Conservation (phyloP, 2,113 vertebrate species). For the Ibidorhyncha struthersii region DNA sequence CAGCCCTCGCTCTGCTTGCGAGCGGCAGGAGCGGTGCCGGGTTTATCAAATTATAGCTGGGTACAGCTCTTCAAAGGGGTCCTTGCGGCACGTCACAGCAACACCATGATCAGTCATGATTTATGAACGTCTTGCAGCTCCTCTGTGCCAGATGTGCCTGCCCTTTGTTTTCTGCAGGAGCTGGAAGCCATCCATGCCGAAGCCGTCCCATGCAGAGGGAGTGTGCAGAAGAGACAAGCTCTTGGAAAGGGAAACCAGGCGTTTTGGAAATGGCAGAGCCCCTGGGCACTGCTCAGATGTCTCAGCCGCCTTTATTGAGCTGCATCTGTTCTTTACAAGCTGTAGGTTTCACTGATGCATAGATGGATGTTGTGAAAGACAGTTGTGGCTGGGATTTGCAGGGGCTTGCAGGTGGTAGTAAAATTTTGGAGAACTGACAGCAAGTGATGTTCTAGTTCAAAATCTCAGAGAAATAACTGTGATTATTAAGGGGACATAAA, state of each 20-base stretch:
- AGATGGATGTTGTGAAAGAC: slow-evolving; percentile 23
- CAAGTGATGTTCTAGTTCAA: slow-evolving; percentile 4
- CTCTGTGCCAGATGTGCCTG: slow-evolving; percentile 51
- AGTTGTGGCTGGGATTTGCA: slow-evolving; percentile 18
- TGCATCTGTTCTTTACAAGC: slow-evolving; percentile 39
- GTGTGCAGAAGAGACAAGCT: not conserved
- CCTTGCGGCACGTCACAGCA: not conserved
- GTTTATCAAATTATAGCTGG: not conserved
- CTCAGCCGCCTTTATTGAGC: not conserved
- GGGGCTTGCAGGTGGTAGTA: slow-evolving; percentile 30
- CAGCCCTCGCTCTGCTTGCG: accelerated
- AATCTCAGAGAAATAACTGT: not conserved
- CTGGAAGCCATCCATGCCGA: not conserved
- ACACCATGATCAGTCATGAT: not conserved
- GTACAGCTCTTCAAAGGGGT: slow-evolving; percentile 26
- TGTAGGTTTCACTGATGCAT: not conserved
- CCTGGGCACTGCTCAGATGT: slow-evolving; percentile 8
- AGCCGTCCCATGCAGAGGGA: not conserved
- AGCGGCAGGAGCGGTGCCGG: not conserved
- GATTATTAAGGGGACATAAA: not conserved
- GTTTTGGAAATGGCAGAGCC: slow-evolving; percentile 1
- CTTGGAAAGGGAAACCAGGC: slow-evolving; percentile 9
- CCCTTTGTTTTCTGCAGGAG: slow-evolving; percentile 13
- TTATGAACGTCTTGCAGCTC: not conserved
- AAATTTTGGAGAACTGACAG: slow-evolving; percentile 48